Evolutionary conservation across 2,888 invertebrate genomes (phyloP), one percentile per base, ranked within the genome.

Genomic region (Drosophila kokeensis): DNA sequence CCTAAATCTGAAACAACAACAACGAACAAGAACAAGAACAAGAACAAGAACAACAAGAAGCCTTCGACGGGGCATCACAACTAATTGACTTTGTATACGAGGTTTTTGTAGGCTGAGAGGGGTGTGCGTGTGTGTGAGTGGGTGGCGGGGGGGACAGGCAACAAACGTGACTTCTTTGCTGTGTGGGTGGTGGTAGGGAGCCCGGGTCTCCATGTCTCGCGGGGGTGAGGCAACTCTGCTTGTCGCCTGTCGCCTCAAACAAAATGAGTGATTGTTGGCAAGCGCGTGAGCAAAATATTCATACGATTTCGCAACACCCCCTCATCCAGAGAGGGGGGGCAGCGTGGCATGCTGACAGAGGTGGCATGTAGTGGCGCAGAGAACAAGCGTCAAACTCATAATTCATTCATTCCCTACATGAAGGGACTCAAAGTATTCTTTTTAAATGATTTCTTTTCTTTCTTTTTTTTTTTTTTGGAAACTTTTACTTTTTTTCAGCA

Each of bases 251-350:
- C 73, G 83, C 62, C 74, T 61, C 54, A 57, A 66, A 62, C 77
- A 76, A 84, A 87, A 84, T 84, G 89, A 87, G 74, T 87, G 89
- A 87, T 87, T 87, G 89, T 77, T 87, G 86, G 73, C 87, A 82
- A 45, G 82, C 82, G 81, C 86, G 87, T 87, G 85, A 85, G 86
- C 75, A 69, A 85, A 85, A 85, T 85, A 86, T 85, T 84, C 86
- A 85, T 82, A 83, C 72, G 82, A 76, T 72, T 73, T 82, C 70
- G 64, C 84, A 76, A 64, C 52, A 48, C 3, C 62, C 42, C 38
- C 54, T 45, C 18, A 27, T 4, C 21, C 11, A 40, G 32, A 52
- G 38, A 40, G 4, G 6, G 6, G 10, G 2, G 5, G 34, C 3
- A n/a, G 58, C 0, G 13, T 13, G 13, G 21, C 21, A 3, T 5